Evolutionary conservation across 2,113 vertebrate species (phyloP).

Genomic region (Delphinapterus leucas): DNA sequence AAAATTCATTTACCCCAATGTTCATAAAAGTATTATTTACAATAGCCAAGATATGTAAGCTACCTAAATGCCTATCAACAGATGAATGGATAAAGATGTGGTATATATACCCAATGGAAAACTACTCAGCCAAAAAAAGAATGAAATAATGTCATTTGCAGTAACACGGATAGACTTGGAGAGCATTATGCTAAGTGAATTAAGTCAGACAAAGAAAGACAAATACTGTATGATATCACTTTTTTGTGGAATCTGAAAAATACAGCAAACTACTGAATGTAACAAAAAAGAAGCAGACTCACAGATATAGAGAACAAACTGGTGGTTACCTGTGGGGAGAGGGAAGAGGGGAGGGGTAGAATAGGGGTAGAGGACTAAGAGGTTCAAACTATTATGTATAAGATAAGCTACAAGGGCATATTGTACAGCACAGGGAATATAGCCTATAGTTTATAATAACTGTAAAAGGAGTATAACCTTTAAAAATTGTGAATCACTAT

Average conservation of each 20-base stretch:
- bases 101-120: too few relatives aligned
- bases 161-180: not conserved
- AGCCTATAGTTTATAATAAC: not conserved
- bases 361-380: not conserved
- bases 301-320: not conserved
- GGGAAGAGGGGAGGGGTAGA: rapidly evolving
- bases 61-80: not conserved
- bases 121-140: not conserved
- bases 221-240: not conserved
- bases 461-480: not conserved
- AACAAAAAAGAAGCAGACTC: not conserved
- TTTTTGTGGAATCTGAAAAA: not conserved
- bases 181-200: not conserved
- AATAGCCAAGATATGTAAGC: not conserved
- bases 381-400: not conserved
- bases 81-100: not conserved
- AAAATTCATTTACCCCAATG: not conserved
- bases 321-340: not conserved
- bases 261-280: not conserved
- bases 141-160: not conserved
- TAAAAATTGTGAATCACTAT: not conserved
- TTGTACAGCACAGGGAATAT: not conserved
- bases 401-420: not conserved
- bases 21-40: not conserved
- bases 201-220: not conserved